Conservation (phyloP, 2,888 invertebrate genomes). For the Melipona beecheii region DNA sequence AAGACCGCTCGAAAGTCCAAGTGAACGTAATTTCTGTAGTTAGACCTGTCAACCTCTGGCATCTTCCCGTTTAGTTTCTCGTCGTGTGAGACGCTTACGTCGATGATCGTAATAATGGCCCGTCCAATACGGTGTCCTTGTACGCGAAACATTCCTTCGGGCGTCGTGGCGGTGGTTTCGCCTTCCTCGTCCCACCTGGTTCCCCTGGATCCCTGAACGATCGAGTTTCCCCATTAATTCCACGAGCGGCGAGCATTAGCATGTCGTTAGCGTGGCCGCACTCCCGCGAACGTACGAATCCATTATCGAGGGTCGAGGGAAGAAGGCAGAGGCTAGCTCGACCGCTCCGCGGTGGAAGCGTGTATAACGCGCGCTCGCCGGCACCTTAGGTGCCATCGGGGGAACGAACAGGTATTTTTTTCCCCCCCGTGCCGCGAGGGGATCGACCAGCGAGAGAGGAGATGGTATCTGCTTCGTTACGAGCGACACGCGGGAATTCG, state of each 20-base stretch:
- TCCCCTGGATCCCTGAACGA: slow-evolving; percentile 34
- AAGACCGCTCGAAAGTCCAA: slow-evolving; percentile 6
- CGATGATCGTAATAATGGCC: slow-evolving; percentile 37
- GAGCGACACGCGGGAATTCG: slow-evolving; percentile 61
- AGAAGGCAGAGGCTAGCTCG: background rate
- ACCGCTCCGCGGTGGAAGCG: slow-evolving; percentile 22
- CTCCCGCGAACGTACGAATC: slow-evolving; percentile 66
- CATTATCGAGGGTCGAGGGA: slow-evolving; percentile 53
- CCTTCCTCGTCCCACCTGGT: slow-evolving; percentile 29
- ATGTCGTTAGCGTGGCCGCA: slow-evolving; percentile 69
- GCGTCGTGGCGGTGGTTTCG: slow-evolving; percentile 10
- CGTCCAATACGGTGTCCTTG: slow-evolving; percentile 16
- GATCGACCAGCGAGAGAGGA: slow-evolving; percentile 35
- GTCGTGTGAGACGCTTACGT: slow-evolving; percentile 31
- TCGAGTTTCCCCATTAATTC: slow-evolving; percentile 72
- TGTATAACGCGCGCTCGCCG: slow-evolving; percentile 41
- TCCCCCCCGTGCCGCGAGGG: background rate
- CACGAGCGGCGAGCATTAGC: slow-evolving; percentile 69
- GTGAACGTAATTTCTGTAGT: background rate
- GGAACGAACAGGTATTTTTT: slow-evolving; percentile 47
- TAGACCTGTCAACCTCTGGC: slow-evolving; percentile 28
- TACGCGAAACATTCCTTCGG: slow-evolving; percentile 16
- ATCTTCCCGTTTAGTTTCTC: slow-evolving; percentile 13
- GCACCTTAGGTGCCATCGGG: slow-evolving; percentile 61
- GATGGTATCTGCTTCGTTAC: slow-evolving; percentile 67